phyloP scores from a whole-genome alignment of 2,113 vertebrate species.

The Onychostruthus taczanowskii region DNA sequence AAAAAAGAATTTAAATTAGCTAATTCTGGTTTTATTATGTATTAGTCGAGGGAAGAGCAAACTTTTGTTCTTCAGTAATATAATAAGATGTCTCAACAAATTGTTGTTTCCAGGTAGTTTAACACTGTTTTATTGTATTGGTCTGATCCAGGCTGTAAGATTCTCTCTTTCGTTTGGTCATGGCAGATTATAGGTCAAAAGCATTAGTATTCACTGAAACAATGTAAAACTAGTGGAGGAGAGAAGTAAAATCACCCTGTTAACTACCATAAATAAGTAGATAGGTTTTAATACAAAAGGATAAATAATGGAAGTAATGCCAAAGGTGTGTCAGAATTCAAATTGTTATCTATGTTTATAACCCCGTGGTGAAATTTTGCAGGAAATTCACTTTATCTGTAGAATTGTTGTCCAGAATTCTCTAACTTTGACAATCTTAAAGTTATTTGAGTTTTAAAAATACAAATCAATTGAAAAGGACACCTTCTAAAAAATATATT shows the following conservation, averaged over 20 bases:
- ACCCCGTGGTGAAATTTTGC: background rate
- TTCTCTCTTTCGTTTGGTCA: background rate
- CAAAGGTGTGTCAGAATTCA: background rate
- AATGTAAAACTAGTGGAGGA: background rate
- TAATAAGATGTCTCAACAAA: background rate
- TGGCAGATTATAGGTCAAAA: background rate
- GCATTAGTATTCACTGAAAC: background rate
- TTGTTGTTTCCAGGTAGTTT: background rate
- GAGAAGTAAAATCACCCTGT: background rate
- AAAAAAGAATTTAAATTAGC: background rate
- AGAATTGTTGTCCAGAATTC: background rate
- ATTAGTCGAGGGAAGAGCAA: background rate
- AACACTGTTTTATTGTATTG: background rate
- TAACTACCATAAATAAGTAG: background rate
- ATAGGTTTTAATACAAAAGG: background rate
- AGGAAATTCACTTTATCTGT: background rate
- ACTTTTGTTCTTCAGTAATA: background rate
- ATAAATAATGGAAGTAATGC: background rate
- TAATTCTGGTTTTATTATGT: background rate
- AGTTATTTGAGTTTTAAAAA: background rate
- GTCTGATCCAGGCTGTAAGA: background rate
- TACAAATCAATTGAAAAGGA: background rate
- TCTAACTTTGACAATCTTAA: background rate
- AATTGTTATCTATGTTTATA: background rate
- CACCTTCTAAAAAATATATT: background rate